Conservation (phyloP, 2,113 vertebrate genomes). For the Macrotus californicus region DNA sequence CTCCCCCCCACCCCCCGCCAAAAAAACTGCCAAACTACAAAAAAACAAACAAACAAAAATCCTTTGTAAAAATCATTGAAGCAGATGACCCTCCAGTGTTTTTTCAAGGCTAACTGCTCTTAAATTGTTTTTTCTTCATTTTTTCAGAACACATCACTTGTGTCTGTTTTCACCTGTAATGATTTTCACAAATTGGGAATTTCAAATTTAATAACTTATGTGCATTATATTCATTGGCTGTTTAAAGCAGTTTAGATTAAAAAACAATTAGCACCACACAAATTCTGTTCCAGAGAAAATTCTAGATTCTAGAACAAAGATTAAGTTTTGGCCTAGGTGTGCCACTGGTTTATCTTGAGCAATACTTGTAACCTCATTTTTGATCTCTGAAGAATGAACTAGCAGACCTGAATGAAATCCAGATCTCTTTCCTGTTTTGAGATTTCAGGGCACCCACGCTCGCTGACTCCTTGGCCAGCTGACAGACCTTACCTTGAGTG, state of each 20-base stretch:
- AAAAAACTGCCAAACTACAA: background rate
- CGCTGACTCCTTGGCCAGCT: background rate
- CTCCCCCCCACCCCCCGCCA: rapidly evolving
- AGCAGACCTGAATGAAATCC: background rate
- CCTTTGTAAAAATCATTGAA: background rate
- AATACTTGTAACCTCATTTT: background rate
- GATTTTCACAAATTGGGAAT: background rate
- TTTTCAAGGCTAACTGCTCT: background rate
- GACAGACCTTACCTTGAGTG: background rate
- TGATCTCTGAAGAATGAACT: background rate
- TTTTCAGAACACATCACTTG: background rate
- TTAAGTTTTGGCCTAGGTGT: background rate
- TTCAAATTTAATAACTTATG: background rate
- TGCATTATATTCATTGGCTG: background rate
- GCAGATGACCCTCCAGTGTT: background rate
- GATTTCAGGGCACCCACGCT: background rate
- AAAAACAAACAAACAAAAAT: background rate
- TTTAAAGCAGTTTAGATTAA: background rate
- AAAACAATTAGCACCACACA: background rate
- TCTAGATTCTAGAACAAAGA: constrained; percentile 7
- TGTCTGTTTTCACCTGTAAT: background rate
- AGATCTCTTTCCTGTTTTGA: background rate
- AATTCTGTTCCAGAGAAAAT: constrained; percentile 17
- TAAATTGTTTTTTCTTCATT: background rate
- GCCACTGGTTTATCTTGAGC: background rate